Evolutionary conservation across 2,113 vertebrate genomes (phyloP).

Genomic region (Malurus elegans): DNA sequence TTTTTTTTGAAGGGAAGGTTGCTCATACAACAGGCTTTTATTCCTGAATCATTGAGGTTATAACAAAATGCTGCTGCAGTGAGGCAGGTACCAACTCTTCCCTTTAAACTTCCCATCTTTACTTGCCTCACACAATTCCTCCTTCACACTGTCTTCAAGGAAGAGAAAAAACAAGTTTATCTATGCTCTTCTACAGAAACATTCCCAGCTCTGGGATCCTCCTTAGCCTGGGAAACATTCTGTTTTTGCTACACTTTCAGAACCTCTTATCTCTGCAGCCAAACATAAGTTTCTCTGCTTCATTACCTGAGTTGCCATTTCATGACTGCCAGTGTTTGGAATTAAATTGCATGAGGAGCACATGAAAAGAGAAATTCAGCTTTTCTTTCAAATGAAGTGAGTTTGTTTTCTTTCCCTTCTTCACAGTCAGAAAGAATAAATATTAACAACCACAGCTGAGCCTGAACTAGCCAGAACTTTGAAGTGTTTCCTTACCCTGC

Average conservation of each 20-base stretch:
- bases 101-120: not conserved
- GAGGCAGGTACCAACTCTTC: not conserved
- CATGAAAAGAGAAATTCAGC: not conserved
- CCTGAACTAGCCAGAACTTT: not conserved
- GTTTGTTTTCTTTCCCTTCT: not conserved
- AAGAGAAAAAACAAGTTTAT: not conserved
- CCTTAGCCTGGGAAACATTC: not conserved
- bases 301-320: not conserved
- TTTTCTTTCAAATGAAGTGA: not conserved
- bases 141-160: not conserved
- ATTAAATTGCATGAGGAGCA: not conserved
- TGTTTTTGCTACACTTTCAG: not conserved
- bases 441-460: not conserved
- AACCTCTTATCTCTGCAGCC: not conserved
- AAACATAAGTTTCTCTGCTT: not conserved
- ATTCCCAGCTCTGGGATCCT: not conserved
- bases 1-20: not conserved
- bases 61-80: not conserved
- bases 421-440: not conserved
- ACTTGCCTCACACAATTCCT: not conserved
- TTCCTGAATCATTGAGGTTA: not conserved
- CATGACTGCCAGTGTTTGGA: not conserved
- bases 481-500: not conserved
- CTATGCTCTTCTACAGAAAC: not conserved
- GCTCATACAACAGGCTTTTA: not conserved